Evolutionary conservation across 2,888 invertebrate genomes (phyloP), one percentile per base, ranked within the genome.

Genomic region (Acrobeloides nanus): DNA sequence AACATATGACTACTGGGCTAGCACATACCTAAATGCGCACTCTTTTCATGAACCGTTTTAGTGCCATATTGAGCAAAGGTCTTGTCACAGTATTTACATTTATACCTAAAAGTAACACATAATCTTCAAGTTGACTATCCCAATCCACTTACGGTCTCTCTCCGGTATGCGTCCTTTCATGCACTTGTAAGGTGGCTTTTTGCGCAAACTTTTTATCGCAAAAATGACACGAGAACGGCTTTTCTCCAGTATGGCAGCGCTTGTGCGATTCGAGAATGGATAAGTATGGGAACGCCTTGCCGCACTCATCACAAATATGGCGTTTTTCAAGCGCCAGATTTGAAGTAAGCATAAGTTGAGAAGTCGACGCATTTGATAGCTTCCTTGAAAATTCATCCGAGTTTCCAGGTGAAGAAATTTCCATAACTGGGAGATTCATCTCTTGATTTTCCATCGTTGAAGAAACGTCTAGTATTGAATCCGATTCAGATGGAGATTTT

Each of bases 141-240:
- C 5, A 33, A 25, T 24, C 8, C 40, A 51, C 62, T 57, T 45
- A 68, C 59, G 69, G 70, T 51, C 67, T 53, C 45, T 69, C 69
- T 35, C 72, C 73, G 25, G 73, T 74, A 44, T 74, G 74, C 7
- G 71, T 71, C 29, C 71, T 60, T 35, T 70, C 64, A 51, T 74
- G 74, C 12, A 73, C 73, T 54, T 74, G 72, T 10, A 74, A 53
- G 3, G 74, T 74, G 0, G 74, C 72, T 44, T 74, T 74, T 46
- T 74, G 74, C 1, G 71, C 66, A 49, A 74, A 74, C 15, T 57
- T 53, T 53, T 74, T 74, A 39, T 62, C 64, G 51, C 74, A 74
- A 46, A 57, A 70, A 29, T 60, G 60, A 48, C 74, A 74, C 29
- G 61, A 52, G 57, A 69, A 74, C 5, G 68, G 73, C 41, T 66